These are phyloP conservation scores for Euura saliciscinereae DNA, from an alignment of 1,140 invertebrate genomes.

Conservation along the genomic window DNA sequence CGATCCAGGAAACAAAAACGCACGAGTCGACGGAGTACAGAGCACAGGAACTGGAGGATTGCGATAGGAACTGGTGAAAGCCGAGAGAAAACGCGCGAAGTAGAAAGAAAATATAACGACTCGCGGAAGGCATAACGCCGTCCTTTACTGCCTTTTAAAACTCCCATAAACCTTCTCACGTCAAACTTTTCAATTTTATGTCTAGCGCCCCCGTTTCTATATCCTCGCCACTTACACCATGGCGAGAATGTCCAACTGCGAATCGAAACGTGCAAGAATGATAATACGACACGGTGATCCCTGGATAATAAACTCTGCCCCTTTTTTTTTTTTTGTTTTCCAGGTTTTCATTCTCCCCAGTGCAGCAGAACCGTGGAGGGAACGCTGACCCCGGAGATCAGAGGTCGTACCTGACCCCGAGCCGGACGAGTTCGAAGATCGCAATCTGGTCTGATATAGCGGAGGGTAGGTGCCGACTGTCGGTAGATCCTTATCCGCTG, in stretches of 20 bases:
- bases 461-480: slow-evolving; percentile 38
- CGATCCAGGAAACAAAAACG: slow-evolving; percentile 38
- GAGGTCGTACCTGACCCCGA: background rate
- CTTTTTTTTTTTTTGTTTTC: too few relatives aligned
- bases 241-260: background rate
- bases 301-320: too few relatives aligned
- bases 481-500: slow-evolving; percentile 46
- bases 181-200: slow-evolving; percentile 60
- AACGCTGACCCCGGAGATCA: background rate
- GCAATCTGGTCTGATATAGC: slow-evolving; percentile 5
- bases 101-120: slow-evolving; percentile 53
- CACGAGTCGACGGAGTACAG: slow-evolving; percentile 1
- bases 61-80: slow-evolving; percentile 16
- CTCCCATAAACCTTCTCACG: slow-evolving; percentile 51
- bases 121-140: slow-evolving; percentile 49
- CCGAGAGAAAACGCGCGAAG: slow-evolving; percentile 12
- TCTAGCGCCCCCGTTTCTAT: slow-evolving; percentile 34
- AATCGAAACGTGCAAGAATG: background rate
- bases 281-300: too few relatives aligned
- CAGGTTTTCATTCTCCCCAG: background rate
- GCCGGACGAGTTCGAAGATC: background rate
- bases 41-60: slow-evolving; percentile 19
- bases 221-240: slow-evolving; percentile 34
- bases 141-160: slow-evolving; percentile 57
- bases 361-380: background rate